Conservation (phyloP, 2,888 invertebrate species). For the Tenthredo amoena region DNA sequence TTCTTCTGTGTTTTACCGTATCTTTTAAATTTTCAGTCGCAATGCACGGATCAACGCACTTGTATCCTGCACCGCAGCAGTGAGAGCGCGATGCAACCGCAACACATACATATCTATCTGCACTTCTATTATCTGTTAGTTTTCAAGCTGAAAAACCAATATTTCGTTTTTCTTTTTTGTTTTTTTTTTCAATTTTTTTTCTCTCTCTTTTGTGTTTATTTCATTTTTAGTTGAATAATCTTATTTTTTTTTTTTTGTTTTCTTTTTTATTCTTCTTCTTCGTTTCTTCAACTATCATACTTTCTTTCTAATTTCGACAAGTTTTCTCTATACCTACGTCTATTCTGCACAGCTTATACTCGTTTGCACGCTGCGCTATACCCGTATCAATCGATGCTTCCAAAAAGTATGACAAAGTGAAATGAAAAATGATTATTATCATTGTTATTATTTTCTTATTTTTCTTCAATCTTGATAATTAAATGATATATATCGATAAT, state of each 20-base stretch:
- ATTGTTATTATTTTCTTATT: neutral
- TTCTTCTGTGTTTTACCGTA: slow-evolving; percentile 16
- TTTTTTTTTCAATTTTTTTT: slow-evolving; percentile 57
- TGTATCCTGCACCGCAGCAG: slow-evolving; percentile 73
- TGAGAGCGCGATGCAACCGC: slow-evolving; percentile 57
- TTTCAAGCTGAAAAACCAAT: slow-evolving; percentile 43
- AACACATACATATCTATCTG: slow-evolving; percentile 63
- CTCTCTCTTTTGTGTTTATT: slow-evolving; percentile 43
- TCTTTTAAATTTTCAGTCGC: slow-evolving; percentile 71
- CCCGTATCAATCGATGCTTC: neutral
- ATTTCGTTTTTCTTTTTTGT: neutral
- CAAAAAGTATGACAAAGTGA: neutral
- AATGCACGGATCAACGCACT: slow-evolving; percentile 74
- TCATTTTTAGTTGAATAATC: neutral
- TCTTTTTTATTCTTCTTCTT: slow-evolving; percentile 52
- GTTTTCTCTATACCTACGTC: neutral
- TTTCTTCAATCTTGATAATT: too few relatives aligned
- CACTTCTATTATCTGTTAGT: slow-evolving; percentile 70
- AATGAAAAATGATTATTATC: neutral
- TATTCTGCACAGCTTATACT: slow-evolving; percentile 40
- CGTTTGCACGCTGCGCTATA: slow-evolving; percentile 49
- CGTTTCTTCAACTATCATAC: slow-evolving; percentile 14
- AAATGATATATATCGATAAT: neutral
- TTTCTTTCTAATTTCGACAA: neutral
- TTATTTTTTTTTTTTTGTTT: slow-evolving; percentile 39